Conservation (phyloP, 1,140 invertebrate species). For the Myzus persicae region DNA sequence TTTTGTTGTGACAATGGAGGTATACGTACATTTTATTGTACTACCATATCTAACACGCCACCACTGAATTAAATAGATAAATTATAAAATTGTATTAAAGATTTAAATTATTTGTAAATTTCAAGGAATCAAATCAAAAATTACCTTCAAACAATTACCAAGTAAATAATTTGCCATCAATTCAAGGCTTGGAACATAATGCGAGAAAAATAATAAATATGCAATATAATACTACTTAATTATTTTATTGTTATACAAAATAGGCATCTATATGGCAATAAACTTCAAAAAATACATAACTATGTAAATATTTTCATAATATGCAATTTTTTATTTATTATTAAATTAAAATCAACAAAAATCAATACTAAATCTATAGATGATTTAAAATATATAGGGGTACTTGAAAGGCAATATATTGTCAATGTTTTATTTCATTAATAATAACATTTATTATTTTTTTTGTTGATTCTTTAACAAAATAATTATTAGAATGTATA, state of each 20-base stretch:
- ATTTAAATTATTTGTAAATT: not conserved
- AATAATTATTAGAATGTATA: not conserved
- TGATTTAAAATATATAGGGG: not conserved
- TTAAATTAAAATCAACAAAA: not conserved
- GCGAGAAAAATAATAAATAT: not conserved
- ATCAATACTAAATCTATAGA: not conserved
- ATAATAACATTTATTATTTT: not conserved
- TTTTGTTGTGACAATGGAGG: not conserved
- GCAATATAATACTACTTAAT: not conserved
- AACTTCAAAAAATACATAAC: not conserved
- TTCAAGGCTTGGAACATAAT: not conserved
- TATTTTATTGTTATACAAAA: not conserved
- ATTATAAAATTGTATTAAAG: not conserved
- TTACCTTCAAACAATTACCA: not conserved
- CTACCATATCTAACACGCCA: not conserved
- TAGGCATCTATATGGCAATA: not conserved
- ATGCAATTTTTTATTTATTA: not conserved
- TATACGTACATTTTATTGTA: not conserved
- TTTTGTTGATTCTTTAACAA: not conserved
- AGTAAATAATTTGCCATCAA: not conserved
- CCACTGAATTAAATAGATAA: slow-evolving; percentile 5
- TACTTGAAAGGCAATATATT: not conserved
- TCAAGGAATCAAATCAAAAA: not conserved
- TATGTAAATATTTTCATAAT: not conserved
- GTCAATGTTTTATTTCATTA: not conserved